Evolutionary conservation across 2,797 vertebrate genomes (phyloP).

Genomic region (Gila robusta): DNA sequence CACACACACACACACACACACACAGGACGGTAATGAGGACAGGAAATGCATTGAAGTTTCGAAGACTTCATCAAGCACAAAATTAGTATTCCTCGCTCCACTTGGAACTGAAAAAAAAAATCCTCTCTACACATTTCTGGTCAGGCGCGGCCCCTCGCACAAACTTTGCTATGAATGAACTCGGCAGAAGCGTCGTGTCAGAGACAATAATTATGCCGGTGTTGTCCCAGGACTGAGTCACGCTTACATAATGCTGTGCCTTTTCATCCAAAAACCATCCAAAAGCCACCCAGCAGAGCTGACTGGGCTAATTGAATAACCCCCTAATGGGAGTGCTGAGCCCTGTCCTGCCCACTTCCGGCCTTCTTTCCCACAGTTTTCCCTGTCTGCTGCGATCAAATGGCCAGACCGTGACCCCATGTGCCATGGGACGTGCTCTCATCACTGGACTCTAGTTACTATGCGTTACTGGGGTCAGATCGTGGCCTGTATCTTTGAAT

Average conservation of each 20-base stretch:
- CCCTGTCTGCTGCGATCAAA: conserved; percentile 13
- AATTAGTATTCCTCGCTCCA: conserved; percentile 36
- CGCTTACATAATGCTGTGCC: conserved; percentile 78
- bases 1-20: neutral
- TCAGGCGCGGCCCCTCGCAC: conserved; percentile 34
- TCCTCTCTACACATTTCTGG: conserved; percentile 21
- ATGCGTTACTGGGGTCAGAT: conserved; percentile 8
- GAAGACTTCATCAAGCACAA: conserved; percentile 45
- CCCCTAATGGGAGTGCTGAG: conserved; percentile 51
- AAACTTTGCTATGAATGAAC: conserved; percentile 77
- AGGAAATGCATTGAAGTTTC: conserved; percentile 44
- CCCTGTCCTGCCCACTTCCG: conserved; percentile 38
- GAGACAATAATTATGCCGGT: conserved; percentile 78
- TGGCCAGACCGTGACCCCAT: conserved; percentile 45
- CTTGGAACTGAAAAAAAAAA: neutral
- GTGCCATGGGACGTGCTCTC: conserved; percentile 52
- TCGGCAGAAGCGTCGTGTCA: conserved; percentile 75
- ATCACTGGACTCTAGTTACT: conserved; percentile 40
- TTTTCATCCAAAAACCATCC: conserved; percentile 74
- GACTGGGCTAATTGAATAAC: conserved; percentile 60
- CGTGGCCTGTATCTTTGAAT: neutral
- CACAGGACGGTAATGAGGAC: conserved; percentile 45
- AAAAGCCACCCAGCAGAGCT: conserved; percentile 57
- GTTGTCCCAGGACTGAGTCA: conserved; percentile 73
- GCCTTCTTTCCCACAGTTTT: conserved; percentile 46